A percentile compares a stretch with the other conserved stretches of the same genome.
Evolutionary conservation across 2,888 invertebrate genomes (phyloP).

Genomic region (Helleia helle): DNA sequence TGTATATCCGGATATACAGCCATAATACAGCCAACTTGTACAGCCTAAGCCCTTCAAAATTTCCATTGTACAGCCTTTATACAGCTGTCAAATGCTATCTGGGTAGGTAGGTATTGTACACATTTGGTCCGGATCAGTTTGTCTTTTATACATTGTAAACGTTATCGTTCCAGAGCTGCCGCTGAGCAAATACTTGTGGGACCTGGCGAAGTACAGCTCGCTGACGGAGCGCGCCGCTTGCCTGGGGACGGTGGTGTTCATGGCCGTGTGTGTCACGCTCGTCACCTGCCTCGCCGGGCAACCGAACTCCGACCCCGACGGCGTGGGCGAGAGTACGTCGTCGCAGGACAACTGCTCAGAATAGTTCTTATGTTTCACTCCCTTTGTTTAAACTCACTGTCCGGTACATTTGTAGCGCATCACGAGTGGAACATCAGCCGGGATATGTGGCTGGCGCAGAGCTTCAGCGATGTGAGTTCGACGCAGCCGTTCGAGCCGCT

Average conservation of each 20-base stretch:
- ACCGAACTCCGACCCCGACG: constrained; percentile 16
- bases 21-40: too few species aligned
- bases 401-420: constrained; percentile 43
- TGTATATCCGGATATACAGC: too few species aligned
- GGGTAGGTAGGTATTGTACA: too few species aligned
- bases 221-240: constrained; percentile 46
- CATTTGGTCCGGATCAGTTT: too few species aligned
- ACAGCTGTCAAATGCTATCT: too few species aligned
- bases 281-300: constrained; percentile 34
- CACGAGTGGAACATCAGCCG: constrained; percentile 53
- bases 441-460: constrained; percentile 47
- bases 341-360: not conserved
- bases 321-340: constrained; percentile 12
- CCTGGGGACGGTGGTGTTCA: constrained; percentile 29
- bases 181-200: constrained; percentile 40
- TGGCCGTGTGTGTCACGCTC: constrained; percentile 30
- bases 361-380: not conserved
- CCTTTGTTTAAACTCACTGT: not conserved
- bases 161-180: constrained; percentile 39
- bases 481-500: constrained; percentile 32
- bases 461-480: constrained; percentile 18
- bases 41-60: too few species aligned
- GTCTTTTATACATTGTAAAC: too few species aligned
- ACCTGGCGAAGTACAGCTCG: constrained; percentile 42
- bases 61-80: too few species aligned